Percentiles rank a stretch among this genome's conserved stretches.
These are phyloP conservation scores for Petrocephalus zakoni DNA, from an alignment of 2,113 vertebrate species.

Conservation along the genomic window DNA sequence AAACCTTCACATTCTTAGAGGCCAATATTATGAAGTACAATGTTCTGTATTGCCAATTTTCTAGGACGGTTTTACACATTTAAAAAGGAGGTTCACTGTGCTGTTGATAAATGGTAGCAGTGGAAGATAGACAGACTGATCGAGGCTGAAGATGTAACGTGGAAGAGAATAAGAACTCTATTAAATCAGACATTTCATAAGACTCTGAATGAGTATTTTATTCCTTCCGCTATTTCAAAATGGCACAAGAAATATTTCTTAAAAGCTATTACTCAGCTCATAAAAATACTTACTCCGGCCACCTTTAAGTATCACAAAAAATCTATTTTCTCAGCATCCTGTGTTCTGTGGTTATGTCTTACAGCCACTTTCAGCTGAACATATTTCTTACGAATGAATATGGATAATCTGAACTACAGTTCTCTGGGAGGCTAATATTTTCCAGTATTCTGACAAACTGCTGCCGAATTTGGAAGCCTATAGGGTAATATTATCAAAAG, in stretches of 20 bases:
- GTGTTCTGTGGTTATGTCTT: background rate
- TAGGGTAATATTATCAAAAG: background rate
- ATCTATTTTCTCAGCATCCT: background rate
- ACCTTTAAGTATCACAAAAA: background rate
- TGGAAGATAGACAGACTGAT: background rate
- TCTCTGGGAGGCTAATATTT: background rate
- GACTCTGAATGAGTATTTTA: background rate
- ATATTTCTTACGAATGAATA: background rate
- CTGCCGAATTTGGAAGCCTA: background rate
- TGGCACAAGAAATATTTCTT: background rate
- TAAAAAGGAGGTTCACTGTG: background rate
- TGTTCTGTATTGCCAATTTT: background rate
- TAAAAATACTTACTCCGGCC: background rate
- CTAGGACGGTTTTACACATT: background rate
- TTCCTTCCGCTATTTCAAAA: background rate
- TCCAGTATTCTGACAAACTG: background rate
- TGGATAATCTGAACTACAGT: background rate
- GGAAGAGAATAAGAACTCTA: background rate
- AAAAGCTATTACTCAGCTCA: background rate
- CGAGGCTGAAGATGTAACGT: background rate
- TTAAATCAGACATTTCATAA: background rate
- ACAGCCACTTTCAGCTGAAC: background rate
- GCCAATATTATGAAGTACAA: background rate
- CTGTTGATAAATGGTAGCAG: background rate
- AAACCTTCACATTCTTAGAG: background rate